Percentiles rank a stretch among this genome's conserved stretches.
Conservation (phyloP, 2,113 vertebrate species). For the Epinephelus lanceolatus region DNA sequence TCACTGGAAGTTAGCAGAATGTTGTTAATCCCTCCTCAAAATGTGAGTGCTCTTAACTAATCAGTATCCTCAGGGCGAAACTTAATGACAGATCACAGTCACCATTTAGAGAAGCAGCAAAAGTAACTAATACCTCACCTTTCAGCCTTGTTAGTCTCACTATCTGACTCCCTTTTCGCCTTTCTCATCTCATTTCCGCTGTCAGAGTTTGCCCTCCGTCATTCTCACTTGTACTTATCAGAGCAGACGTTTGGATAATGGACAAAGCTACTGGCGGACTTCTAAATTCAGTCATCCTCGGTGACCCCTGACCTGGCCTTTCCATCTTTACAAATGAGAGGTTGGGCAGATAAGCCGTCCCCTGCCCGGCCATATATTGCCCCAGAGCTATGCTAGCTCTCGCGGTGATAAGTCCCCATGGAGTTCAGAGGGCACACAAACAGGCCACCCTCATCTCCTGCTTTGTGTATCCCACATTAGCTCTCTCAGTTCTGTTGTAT, state of each 20-base stretch:
- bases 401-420: slow-evolving; percentile 79
- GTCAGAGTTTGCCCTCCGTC: slow-evolving; percentile 77
- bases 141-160: slow-evolving; percentile 67
- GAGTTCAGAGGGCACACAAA: slow-evolving; percentile 83
- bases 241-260: slow-evolving; percentile 83
- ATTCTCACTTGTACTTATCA: slow-evolving; percentile 85
- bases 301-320: slow-evolving; percentile 83
- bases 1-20: slow-evolving; percentile 44
- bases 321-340: slow-evolving; percentile 85
- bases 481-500: slow-evolving; percentile 71
- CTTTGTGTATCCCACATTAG: slow-evolving; percentile 76
- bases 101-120: slow-evolving; percentile 48
- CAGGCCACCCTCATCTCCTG: slow-evolving; percentile 76
- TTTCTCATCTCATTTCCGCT: slow-evolving; percentile 79
- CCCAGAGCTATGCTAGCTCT: slow-evolving; percentile 76
- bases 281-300: slow-evolving; percentile 84
- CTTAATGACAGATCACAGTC: slow-evolving; percentile 45
- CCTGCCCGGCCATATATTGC: slow-evolving; percentile 76
- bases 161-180: slow-evolving; percentile 65
- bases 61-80: slow-evolving; percentile 49
- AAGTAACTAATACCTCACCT: slow-evolving; percentile 66
- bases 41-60: slow-evolving; percentile 52
- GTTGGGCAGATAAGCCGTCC: slow-evolving; percentile 81
- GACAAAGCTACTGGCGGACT: slow-evolving; percentile 77
- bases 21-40: slow-evolving; percentile 45